phyloP scores from a whole-genome alignment of 2,113 vertebrate genomes.

The Silurus meridionalis region DNA sequence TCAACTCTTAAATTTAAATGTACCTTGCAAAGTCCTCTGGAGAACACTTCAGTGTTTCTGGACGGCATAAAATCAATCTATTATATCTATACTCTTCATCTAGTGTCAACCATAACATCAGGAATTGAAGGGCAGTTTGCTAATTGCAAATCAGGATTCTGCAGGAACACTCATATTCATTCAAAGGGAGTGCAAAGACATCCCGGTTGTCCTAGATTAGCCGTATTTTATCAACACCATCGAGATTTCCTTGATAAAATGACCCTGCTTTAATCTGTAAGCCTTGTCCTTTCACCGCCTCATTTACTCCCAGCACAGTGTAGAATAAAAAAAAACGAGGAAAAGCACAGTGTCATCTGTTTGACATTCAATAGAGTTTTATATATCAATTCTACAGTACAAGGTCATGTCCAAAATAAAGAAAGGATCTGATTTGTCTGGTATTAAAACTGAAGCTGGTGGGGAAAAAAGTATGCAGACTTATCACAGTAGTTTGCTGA shows the following conservation, averaged over 20 bases:
- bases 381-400: neutral
- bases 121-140: slow-evolving; percentile 43
- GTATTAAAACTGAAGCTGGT: slow-evolving; percentile 8
- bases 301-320: slow-evolving; percentile 1
- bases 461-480: slow-evolving; percentile 15
- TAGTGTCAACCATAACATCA: slow-evolving; percentile 37
- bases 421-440: neutral
- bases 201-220: slow-evolving; percentile 34
- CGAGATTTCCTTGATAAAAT: slow-evolving; percentile 37
- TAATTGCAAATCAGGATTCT: slow-evolving; percentile 34
- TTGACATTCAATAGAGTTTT: neutral
- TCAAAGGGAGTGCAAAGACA: slow-evolving; percentile 20
- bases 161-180: slow-evolving; percentile 40
- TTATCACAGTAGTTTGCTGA: slow-evolving; percentile 68
- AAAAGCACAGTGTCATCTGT: neutral
- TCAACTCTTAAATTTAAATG: slow-evolving; percentile 21
- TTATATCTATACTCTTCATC: slow-evolving; percentile 46
- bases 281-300: slow-evolving; percentile 19
- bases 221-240: slow-evolving; percentile 39
- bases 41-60: slow-evolving; percentile 35
- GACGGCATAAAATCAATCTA: slow-evolving; percentile 33
- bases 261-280: neutral
- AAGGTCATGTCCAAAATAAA: slow-evolving; percentile 2
- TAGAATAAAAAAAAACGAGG: neutral
- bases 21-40: slow-evolving; percentile 7